Evolutionary conservation across 2,888 invertebrate species (phyloP).

Genomic region (Tipula vernalis): DNA sequence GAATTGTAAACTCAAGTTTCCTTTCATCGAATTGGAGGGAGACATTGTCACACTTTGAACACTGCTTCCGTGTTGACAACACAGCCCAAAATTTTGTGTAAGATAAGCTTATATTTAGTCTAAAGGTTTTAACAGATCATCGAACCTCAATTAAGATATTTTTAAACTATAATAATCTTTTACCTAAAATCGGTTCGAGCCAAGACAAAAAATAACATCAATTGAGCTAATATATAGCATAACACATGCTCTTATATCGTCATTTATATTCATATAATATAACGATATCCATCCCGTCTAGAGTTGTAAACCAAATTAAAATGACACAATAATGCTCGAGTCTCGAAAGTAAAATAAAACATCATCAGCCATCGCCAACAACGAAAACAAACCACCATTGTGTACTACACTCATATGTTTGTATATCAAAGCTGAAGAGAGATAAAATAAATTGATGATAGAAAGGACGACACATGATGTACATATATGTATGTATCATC

Average conservation of each 20-base stretch:
- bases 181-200: neutral
- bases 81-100: no score
- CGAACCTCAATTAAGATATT: no score
- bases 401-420: neutral
- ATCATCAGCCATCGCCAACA: neutral
- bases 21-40: no score
- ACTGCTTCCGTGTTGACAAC: no score
- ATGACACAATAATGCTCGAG: neutral
- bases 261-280: neutral
- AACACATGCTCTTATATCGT: neutral
- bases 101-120: no score
- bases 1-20: no score
- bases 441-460: neutral
- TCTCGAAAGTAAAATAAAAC: neutral
- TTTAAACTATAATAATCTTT: no score
- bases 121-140: no score
- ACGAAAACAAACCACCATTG: neutral
- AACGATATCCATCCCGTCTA: neutral
- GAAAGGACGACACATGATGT: neutral
- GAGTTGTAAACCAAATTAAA: neutral
- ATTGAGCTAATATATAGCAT: neutral
- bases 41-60: no score
- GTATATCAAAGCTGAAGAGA: neutral
- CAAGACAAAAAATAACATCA: neutral
- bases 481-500: neutral